Percentiles rank a stretch among this genome's conserved stretches.
These are phyloP conservation scores for Mesocentrotus franciscanus DNA, from an alignment of 53 echinoderm and acorn worm genomes.

Conservation along the genomic window DNA sequence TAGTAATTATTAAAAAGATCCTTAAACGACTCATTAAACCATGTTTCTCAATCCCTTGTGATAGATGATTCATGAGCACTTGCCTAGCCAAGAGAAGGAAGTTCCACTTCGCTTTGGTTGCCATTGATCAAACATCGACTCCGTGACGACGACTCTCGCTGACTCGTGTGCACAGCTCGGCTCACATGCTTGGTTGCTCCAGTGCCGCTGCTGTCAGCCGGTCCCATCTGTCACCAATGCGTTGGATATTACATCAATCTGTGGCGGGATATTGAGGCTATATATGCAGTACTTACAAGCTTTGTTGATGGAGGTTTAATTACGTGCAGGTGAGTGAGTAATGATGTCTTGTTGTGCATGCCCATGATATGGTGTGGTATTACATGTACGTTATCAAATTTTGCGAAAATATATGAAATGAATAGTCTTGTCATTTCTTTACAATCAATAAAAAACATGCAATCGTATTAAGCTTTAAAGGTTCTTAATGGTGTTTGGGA, in stretches of 20 bases:
- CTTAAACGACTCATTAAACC: background rate
- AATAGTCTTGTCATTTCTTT: no score
- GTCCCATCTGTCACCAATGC: background rate
- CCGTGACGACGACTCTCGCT: background rate
- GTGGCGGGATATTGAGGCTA: background rate
- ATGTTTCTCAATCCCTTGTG: conserved; percentile 4
- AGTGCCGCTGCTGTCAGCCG: background rate
- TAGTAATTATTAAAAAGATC: background rate
- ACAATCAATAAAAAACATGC: no score
- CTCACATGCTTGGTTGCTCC: background rate
- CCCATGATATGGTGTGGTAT: no score
- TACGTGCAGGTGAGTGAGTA: background rate
- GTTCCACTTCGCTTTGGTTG: background rate
- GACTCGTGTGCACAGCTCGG: background rate
- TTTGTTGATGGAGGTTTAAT: background rate
- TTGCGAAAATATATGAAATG: no score
- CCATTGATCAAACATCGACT: background rate
- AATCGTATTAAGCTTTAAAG: no score
- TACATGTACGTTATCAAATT: no score
- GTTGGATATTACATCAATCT: background rate
- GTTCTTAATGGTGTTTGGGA: no score
- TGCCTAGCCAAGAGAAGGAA: conserved; percentile 2
- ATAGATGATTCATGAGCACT: conserved; percentile 26
- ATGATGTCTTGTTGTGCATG: background rate
- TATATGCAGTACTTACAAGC: background rate